Percentiles rank a stretch among this genome's conserved stretches.
phyloP scores from a whole-genome alignment of 2,113 vertebrate species.

The Narcine bancroftii region DNA sequence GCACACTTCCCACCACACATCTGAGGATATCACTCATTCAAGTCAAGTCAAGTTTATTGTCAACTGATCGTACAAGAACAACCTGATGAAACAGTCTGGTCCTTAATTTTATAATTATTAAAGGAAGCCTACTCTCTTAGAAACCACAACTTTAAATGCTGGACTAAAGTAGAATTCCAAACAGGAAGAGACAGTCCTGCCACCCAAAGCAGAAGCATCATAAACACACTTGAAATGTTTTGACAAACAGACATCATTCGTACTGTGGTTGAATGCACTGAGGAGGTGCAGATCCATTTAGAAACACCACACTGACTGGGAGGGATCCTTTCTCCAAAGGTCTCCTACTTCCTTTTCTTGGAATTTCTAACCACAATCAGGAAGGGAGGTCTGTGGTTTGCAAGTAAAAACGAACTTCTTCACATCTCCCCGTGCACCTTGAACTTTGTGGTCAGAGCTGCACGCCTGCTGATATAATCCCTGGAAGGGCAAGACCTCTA shows the following conservation, averaged over 20 bases:
- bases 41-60: no score
- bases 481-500: not conserved
- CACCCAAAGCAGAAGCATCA: not conserved
- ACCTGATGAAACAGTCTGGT: no score
- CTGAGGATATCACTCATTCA: no score
- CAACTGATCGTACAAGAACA: no score
- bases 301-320: not conserved
- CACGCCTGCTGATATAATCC: slow-evolving; percentile 36
- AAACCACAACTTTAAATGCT: not conserved
- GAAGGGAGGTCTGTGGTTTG: slow-evolving; percentile 39
- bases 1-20: no score
- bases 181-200: not conserved
- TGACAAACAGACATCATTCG: not conserved
- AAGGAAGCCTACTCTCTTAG: not conserved
- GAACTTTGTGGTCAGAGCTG: slow-evolving; percentile 40
- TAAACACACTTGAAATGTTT: not conserved
- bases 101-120: not conserved
- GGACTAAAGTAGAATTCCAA: not conserved
- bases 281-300: not conserved
- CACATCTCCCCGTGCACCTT: slow-evolving; percentile 42
- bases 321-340: slow-evolving; percentile 33
- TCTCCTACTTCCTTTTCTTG: slow-evolving; percentile 39
- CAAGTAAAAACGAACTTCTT: slow-evolving; percentile 39
- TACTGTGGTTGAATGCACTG: not conserved
- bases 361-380: slow-evolving; percentile 38